These are phyloP conservation scores for Hemibagrus wyckioides DNA, from an alignment of 2,113 vertebrate species.

Conservation along the genomic window DNA sequence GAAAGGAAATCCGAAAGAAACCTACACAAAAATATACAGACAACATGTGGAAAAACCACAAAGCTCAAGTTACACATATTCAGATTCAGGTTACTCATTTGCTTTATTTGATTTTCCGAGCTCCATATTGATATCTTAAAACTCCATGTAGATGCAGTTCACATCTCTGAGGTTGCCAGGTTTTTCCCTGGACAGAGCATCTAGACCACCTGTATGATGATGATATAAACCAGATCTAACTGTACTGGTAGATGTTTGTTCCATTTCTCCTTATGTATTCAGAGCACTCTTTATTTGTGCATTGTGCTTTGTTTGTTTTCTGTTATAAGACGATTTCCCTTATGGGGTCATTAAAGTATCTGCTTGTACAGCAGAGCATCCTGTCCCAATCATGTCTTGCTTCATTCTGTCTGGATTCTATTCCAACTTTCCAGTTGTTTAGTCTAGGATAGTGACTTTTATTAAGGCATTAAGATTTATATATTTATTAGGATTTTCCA, in stretches of 20 bases:
- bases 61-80: not conserved
- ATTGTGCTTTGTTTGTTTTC: not conserved
- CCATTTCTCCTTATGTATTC: not conserved
- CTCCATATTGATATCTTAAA: not conserved
- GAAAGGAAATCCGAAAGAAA: not conserved
- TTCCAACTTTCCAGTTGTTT: not conserved
- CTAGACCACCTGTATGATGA: not conserved
- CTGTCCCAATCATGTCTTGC: not conserved
- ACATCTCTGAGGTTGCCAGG: not conserved
- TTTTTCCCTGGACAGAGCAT: not conserved
- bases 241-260: not conserved
- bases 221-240: not conserved
- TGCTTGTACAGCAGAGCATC: not conserved
- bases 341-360: constrained; percentile 18
- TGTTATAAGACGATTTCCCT: constrained; percentile 9
- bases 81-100: not conserved
- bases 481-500: not conserved
- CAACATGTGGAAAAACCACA: not conserved
- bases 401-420: not conserved
- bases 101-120: not conserved
- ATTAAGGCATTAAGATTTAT: not conserved
- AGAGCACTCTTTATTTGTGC: not conserved
- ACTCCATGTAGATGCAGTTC: not conserved
- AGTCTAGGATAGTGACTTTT: not conserved
- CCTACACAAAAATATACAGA: not conserved